Base-by-base conservation (phyloP, 2,888 invertebrate species). In the Ochropleura leucogaster region DNA sequence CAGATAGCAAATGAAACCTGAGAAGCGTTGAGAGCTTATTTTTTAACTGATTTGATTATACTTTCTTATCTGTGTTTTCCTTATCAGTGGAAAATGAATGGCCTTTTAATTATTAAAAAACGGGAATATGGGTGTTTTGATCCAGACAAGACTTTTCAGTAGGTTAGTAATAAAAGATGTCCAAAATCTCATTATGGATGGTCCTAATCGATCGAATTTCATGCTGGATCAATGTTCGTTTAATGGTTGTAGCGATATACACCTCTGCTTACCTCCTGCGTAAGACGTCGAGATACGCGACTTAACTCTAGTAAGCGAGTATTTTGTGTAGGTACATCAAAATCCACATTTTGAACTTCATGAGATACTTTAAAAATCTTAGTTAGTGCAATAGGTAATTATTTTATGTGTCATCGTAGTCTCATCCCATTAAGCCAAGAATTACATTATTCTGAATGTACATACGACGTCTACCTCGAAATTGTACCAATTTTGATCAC, bases 381-480 rank as follows among this genome's bases (percentile, higher is more conserved):
- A 57, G 20, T 72, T 69, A 75, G 62, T 83, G 70, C 63, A 77
- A 81, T 77, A 60, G 74, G 64, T 70, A 83, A 68, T 80, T 72
- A 77, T 82, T 78, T 82, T 69, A 10, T 69, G 55, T 64, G 70
- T 79, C 73, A 83, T 74, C 47, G 65, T 74, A 82, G 49, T 82
- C 77, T 81, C 84, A 82, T 83, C 72, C 85, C 79, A 87, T 87
- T 86, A 88, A 74, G 74, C 69, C 71, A 70, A 57, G 67, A 85
- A 87, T 79, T 68, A 83, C 72, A 80, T 85, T 84, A 85, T 74
- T 72, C 69, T 69, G 71, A 64, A 70, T 59, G 51, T 68, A n/a
- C n/a, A n/a, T n/a, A 62, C 72, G 68, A 66, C 74, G 80, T 77
- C 59, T 83, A 71, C 64, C 60, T 57, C 75, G 53, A 77, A 85